Base-by-base conservation (phyloP, 2,888 invertebrate genomes). In the Ptilodon capucinus region DNA sequence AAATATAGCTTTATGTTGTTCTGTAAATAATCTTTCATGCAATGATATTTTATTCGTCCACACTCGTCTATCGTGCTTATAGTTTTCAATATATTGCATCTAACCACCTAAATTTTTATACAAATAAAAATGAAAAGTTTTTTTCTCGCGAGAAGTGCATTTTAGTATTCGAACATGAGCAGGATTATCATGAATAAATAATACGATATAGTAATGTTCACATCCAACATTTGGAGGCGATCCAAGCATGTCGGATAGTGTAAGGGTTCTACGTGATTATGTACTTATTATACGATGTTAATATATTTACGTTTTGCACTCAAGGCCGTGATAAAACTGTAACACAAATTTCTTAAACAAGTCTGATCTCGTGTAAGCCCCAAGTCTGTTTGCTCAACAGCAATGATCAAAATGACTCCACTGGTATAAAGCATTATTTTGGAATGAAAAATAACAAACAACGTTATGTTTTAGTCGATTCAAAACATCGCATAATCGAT, bases 401-500 rank as follows among this genome's bases (percentile, higher is more conserved):
- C n/a, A n/a, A 32, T 32, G 7, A 32, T 32, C 14, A 9, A 7
- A 32, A 30, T 30, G 30, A 14, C 14, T 32, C 14, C 32, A 32
- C 32, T 14, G 32, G 7, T 14, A 14, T 1, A 6, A 32, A 1
- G 13, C 4, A 11, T 36, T 8, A 18, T 9, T 44, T 35, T 19
- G 35, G 11, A 44, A 40, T 40, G 30, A 48, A 46, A 52, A 51
- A 42, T 42, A 48, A 54, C 61, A 67, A 68, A 68, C 68, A 71
- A 64, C 43, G 47, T 68, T 57, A 52, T 65, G 60, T 64, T 71
- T 57, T 46, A 48, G 60, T 50, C 44, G 46, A 43, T 63, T 56
- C 46, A 55, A 64, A 68, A 58, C 43, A 59, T 54, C 45, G 61
- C 57, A 69, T 65, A 67, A 68, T 65, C 58, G 54, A n/a, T 57